These are phyloP conservation scores for Conomelus anceps DNA, from an alignment of 2,888 invertebrate species.

Conservation along the genomic window DNA sequence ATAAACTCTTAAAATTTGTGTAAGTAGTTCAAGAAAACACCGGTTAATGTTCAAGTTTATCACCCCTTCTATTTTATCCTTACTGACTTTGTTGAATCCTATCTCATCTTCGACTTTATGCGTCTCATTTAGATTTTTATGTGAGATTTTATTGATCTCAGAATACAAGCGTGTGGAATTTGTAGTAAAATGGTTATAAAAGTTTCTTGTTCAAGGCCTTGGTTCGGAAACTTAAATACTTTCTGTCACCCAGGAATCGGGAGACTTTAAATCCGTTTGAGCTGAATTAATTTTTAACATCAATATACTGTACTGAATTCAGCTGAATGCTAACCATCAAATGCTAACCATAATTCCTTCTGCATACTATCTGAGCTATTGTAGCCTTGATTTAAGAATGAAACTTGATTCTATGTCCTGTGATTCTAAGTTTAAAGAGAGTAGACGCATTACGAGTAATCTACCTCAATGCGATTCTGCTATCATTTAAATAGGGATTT, in stretches of 20 bases:
- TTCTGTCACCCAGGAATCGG: background rate
- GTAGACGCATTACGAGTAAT: too few species aligned
- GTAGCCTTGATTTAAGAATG: background rate
- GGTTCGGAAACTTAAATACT: background rate
- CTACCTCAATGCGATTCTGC: too few species aligned
- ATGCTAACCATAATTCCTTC: background rate
- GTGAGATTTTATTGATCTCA: background rate
- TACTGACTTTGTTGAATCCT: background rate
- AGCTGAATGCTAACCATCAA: background rate
- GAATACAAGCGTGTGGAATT: background rate
- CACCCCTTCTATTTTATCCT: background rate
- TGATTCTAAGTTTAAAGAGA: too few species aligned
- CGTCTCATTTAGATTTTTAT: background rate
- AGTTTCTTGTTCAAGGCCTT: background rate
- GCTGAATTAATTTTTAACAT: background rate
- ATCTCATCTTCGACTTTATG: background rate
- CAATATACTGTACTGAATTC: too few species aligned
- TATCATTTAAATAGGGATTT: too few species aligned
- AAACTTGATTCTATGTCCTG: too few species aligned
- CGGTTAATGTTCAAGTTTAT: background rate
- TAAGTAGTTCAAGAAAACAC: background rate
- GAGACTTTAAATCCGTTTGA: background rate
- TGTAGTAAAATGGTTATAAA: background rate
- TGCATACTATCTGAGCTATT: background rate
- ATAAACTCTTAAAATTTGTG: background rate